Percentiles rank a stretch among this genome's conserved stretches.
These are phyloP conservation scores for Gobio gobio DNA, from an alignment of 2,113 vertebrate species.

Conservation along the genomic window DNA sequence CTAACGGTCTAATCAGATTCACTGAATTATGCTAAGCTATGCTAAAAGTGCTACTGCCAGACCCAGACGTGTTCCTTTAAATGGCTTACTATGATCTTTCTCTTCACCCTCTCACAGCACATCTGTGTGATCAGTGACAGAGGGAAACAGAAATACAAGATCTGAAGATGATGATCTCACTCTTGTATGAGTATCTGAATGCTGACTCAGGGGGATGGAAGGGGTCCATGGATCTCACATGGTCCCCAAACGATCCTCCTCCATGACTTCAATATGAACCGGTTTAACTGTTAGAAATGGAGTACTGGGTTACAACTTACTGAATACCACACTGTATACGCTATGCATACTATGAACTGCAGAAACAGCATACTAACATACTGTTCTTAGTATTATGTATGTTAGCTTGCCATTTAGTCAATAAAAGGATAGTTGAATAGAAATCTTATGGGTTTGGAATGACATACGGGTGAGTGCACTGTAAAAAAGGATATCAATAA, in stretches of 20 bases:
- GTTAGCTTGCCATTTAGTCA: not conserved
- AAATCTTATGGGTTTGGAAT: not conserved
- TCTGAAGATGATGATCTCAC: conserved; percentile 71
- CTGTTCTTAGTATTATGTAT: not conserved
- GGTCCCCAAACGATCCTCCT: not conserved
- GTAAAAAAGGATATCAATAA: not conserved
- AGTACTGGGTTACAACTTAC: not conserved
- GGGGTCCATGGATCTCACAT: not conserved
- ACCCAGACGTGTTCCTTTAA: too few relatives aligned
- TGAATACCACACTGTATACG: not conserved
- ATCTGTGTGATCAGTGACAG: conserved; percentile 91
- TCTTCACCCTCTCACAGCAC: conserved; percentile 75
- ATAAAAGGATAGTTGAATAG: not conserved
- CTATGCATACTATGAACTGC: not conserved
- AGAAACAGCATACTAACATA: conserved; percentile 1
- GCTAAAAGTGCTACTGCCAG: too few relatives aligned
- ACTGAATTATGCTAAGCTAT: too few relatives aligned
- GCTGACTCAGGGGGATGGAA: conserved; percentile 48
- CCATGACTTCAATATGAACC: not conserved
- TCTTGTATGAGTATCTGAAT: conserved; percentile 44
- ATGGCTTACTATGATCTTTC: not conserved
- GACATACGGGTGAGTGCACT: too few relatives aligned
- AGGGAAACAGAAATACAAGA: conserved; percentile 88
- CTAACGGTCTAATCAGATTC: too few relatives aligned
- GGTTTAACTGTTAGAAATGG: not conserved